phyloP scores from a whole-genome alignment of 2,888 invertebrate species.

The Chesias legatella region DNA sequence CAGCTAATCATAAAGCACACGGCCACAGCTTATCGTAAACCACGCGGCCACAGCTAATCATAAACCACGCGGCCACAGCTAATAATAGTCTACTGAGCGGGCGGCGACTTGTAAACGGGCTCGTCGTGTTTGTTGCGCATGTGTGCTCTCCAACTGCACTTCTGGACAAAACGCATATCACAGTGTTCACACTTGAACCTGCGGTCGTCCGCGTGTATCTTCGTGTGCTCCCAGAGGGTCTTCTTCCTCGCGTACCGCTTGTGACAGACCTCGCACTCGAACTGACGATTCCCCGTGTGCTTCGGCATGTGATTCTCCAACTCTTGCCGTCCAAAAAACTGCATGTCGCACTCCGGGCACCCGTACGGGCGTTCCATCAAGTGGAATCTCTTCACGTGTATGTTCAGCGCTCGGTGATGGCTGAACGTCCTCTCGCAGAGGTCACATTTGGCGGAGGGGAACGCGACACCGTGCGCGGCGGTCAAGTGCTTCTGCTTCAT shows the following conservation, averaged over 20 bases:
- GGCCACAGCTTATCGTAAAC: too few relatives aligned
- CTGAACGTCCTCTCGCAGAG: slow-evolving; percentile 48
- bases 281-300: slow-evolving; percentile 72
- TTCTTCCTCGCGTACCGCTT: slow-evolving; percentile 72
- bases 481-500: slow-evolving; percentile 42
- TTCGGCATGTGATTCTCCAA: slow-evolving; percentile 73
- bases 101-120: too few relatives aligned
- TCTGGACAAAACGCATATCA: slow-evolving; percentile 16
- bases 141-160: slow-evolving; percentile 25
- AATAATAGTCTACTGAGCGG: too few relatives aligned
- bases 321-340: slow-evolving; percentile 47
- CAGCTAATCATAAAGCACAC: too few relatives aligned
- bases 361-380: slow-evolving; percentile 40
- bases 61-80: too few relatives aligned
- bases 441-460: slow-evolving; percentile 41
- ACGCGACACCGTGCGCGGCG: slow-evolving; percentile 39
- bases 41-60: too few relatives aligned
- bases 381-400: slow-evolving; percentile 47
- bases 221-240: slow-evolving; percentile 65
- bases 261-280: slow-evolving; percentile 69
- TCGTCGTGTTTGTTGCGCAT: slow-evolving; percentile 27
- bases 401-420: slow-evolving; percentile 39
- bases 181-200: slow-evolving; percentile 53
- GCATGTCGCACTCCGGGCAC: slow-evolving; percentile 61
- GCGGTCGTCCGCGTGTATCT: slow-evolving; percentile 67